Base-by-base conservation (phyloP, 2,113 vertebrate genomes). In the Carollia perspicillata region DNA sequence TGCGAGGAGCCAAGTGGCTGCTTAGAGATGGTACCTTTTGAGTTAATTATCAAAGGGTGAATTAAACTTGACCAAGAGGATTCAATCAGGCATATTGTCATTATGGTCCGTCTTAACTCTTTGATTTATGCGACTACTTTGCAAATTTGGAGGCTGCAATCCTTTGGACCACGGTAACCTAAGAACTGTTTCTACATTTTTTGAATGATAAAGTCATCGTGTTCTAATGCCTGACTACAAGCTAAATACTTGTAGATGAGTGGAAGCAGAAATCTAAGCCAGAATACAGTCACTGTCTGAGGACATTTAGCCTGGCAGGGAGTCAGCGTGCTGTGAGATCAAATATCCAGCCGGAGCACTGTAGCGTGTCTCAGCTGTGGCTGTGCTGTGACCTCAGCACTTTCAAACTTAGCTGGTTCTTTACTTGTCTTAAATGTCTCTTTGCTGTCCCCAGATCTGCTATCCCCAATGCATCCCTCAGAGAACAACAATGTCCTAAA, bases 31-130 rank as follows among this genome's bases (percentile, higher is more conserved):
- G 71, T 79, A 58, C 87, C 47, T 84, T 63, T 8, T n/a, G 40
- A 89, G 72, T 69, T 37, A 26, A 6, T 89, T 92, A 88, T 96
- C 53, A n/a, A 92, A 95, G 60, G 60, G 81, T 75, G 37, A 35
- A 26, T 78, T 66, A 68, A 84, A 72, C 37, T 84, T 95, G 75
- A n/a, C 81, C 90, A 84, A 65, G 35, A 89, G 28, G 58, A 81
- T 72, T 71, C 40, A 44, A 88, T n/a, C 44, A 35, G 47, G 60
- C 42, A 92, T 69, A 30, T 3, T 72, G 68, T 40, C 55, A 23
- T 53, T 65, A 26, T 17, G 20, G 13, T 86, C 51, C 58, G 6
- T 53, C 33, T 30, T 30, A 80, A 47, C 40, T 72, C 94, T 92
- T 77, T 84, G 74, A 85, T 86, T 74, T 94, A 26, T 71, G 49